Evolutionary conservation across 2,113 vertebrate genomes (phyloP).

Genomic region (Climacteris rufus): DNA sequence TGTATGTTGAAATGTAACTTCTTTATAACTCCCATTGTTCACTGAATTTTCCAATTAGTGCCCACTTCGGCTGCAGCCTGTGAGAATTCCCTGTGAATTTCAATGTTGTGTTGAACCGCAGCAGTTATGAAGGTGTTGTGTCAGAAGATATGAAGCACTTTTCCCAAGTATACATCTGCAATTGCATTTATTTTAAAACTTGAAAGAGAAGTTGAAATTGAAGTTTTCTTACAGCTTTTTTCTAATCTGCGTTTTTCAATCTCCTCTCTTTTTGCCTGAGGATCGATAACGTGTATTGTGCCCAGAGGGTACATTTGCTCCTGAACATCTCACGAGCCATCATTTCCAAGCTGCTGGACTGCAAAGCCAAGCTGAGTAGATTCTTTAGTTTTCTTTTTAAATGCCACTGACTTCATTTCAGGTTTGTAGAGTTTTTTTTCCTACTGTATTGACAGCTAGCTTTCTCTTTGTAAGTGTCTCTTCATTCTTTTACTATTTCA

Average conservation of each 20-base stretch:
- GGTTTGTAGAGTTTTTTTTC: neutral
- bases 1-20: constrained; percentile 56
- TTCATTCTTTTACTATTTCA: neutral
- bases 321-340: constrained; percentile 49
- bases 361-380: constrained; percentile 38
- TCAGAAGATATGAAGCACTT: constrained; percentile 32
- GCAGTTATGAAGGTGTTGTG: constrained; percentile 39
- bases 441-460: neutral
- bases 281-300: constrained; percentile 35
- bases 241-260: constrained; percentile 59
- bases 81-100: constrained; percentile 59
- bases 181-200: constrained; percentile 33
- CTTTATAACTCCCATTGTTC: constrained; percentile 54
- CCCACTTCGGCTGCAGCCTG: constrained; percentile 43
- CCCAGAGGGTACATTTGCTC: constrained; percentile 52
- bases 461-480: constrained; percentile 3
- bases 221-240: constrained; percentile 19
- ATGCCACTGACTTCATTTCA: constrained; percentile 64
- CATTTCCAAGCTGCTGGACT: constrained; percentile 54
- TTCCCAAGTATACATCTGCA: neutral
- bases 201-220: neutral
- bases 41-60: constrained; percentile 66
- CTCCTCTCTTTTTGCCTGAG: constrained; percentile 49
- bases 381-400: constrained; percentile 61
- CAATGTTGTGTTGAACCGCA: constrained; percentile 15